Conservation (phyloP, 2,113 vertebrate species). For the Alligator sinensis region DNA sequence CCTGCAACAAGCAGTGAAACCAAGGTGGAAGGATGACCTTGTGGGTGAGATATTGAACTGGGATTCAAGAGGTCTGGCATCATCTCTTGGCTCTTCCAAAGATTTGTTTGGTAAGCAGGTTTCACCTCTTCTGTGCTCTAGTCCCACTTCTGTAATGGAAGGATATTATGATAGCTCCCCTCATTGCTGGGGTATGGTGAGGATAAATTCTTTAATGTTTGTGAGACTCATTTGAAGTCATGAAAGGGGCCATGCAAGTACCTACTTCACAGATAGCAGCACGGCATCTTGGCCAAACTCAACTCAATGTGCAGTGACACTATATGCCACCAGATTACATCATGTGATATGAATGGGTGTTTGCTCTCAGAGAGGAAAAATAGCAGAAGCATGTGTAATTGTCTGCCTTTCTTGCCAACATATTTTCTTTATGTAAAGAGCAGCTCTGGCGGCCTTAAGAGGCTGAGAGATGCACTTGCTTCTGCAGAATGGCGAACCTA, state of each 20-base stretch:
- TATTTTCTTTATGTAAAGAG: conserved; percentile 67
- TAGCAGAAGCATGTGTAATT: conserved; percentile 54
- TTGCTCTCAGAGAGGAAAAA: conserved; percentile 33
- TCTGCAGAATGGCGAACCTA: conserved; percentile 51
- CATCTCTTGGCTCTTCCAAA: neutral
- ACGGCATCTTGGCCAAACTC: neutral
- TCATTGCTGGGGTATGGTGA: neutral
- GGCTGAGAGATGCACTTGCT: conserved; percentile 47
- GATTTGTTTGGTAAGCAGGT: neutral
- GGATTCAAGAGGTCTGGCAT: neutral
- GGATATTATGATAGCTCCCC: neutral
- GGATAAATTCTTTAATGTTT: neutral
- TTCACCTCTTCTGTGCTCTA: neutral
- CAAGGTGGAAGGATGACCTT: neutral
- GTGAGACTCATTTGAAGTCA: neutral
- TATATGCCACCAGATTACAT: conserved; percentile 35
- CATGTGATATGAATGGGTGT: conserved; percentile 3
- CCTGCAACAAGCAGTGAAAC: neutral
- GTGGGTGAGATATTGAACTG: neutral
- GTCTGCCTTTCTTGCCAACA: conserved; percentile 18
- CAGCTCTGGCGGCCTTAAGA: conserved; percentile 59
- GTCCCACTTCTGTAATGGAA: neutral
- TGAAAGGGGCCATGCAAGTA: neutral
- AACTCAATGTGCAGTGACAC: neutral
- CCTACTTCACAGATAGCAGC: neutral